A percentile compares a stretch with the other conserved stretches of the same genome.
Conservation (phyloP, 2,113 vertebrate genomes). For the Pteruthius melanotis region DNA sequence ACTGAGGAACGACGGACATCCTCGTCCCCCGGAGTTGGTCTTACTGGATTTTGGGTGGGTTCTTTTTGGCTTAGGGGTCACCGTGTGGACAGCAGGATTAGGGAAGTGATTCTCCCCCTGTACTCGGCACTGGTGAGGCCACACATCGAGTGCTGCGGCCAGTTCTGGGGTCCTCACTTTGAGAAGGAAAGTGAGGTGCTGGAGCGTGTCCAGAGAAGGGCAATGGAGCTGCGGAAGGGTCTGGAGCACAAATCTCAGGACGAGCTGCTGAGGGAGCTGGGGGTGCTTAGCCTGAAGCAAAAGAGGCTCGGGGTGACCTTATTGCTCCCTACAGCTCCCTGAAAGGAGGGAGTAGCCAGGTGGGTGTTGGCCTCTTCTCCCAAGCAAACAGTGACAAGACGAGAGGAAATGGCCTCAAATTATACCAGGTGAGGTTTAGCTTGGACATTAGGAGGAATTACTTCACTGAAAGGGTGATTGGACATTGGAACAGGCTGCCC, state of each 20-base stretch:
- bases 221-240: not conserved
- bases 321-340: not conserved
- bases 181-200: not conserved
- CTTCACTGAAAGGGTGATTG: not conserved
- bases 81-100: not conserved
- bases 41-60: rapidly evolving
- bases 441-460: not conserved
- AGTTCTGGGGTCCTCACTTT: not conserved
- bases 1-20: rapidly evolving
- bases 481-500: not conserved
- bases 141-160: rapidly evolving
- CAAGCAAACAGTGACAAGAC: too few relatives aligned
- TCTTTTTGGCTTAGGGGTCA: rapidly evolving
- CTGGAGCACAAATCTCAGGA: rapidly evolving
- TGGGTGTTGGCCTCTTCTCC: not conserved
- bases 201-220: not conserved
- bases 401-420: not conserved
- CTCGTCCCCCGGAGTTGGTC: rapidly evolving
- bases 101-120: rapidly evolving
- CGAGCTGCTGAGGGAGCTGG: not conserved
- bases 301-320: not conserved
- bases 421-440: not conserved
- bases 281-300: not conserved
- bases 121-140: not conserved
- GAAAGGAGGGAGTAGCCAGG: not conserved